A percentile compares a stretch with the other conserved stretches of the same genome.
These are phyloP conservation scores for Sturnus vulgaris DNA, from an alignment of 2,113 vertebrate species.

Conservation along the genomic window DNA sequence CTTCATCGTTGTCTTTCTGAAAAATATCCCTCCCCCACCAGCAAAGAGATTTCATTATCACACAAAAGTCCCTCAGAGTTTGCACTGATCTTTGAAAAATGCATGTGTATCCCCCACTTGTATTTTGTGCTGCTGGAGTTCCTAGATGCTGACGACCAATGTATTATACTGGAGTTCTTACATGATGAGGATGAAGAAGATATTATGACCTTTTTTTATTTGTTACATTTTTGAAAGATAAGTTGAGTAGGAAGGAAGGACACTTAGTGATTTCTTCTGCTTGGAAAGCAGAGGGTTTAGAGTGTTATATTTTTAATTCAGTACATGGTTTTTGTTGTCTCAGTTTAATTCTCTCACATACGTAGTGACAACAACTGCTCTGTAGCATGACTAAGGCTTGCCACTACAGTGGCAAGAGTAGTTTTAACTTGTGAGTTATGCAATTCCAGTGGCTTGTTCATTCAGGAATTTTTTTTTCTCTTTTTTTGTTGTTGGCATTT, in stretches of 20 bases:
- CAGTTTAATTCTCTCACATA: background rate
- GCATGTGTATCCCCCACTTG: rapidly evolving
- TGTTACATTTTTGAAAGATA: background rate
- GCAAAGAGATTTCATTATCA: background rate
- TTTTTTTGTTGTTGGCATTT: background rate
- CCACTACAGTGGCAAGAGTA: background rate
- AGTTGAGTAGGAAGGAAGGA: background rate
- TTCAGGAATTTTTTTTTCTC: background rate
- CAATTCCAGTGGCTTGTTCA: background rate
- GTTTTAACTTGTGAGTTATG: background rate
- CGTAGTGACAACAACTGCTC: background rate
- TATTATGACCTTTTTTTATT: background rate
- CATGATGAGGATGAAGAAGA: background rate
- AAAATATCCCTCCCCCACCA: background rate
- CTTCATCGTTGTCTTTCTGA: background rate
- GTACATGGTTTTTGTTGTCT: background rate
- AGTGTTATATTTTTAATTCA: background rate
- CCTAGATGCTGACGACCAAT: background rate
- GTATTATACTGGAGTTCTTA: background rate
- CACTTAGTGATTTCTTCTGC: background rate
- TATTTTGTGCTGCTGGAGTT: background rate
- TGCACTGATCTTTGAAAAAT: background rate
- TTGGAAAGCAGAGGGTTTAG: background rate
- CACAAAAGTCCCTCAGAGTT: background rate
- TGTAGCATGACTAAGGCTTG: background rate